Evolutionary conservation across 2,888 invertebrate genomes (phyloP).

Genomic region (Drosophila monieri): DNA sequence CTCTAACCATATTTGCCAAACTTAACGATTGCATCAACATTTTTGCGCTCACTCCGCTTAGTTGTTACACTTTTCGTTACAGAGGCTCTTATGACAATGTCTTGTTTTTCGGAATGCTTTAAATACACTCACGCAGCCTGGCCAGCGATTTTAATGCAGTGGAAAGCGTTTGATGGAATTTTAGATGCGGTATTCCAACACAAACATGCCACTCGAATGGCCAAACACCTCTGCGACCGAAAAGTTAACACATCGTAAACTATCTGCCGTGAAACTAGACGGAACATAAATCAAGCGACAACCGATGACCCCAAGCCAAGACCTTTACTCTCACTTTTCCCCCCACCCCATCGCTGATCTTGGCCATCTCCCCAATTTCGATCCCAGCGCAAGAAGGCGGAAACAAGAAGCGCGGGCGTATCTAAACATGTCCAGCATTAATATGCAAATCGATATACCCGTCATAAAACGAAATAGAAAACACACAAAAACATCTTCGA

Average conservation of each 20-base stretch:
- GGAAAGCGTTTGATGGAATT: conserved; percentile 68
- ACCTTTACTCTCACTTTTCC: conserved; percentile 71
- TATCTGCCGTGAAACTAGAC: conserved; percentile 35
- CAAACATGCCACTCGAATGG: conserved; percentile 24
- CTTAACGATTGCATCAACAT: conserved; percentile 74
- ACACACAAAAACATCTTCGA: conserved; percentile 53
- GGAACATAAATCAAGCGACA: conserved; percentile 64
- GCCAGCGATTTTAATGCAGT: conserved; percentile 69
- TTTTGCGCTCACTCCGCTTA: conserved; percentile 33
- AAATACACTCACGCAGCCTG: conserved; percentile 67
- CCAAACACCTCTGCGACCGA: conserved; percentile 47
- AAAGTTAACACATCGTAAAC: conserved; percentile 63
- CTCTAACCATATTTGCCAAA: conserved; percentile 76
- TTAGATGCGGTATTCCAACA: conserved; percentile 18
- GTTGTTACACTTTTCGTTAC: conserved; percentile 35
- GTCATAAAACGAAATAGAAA: conserved; percentile 65
- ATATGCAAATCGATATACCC: conserved; percentile 66
- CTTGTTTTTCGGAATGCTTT: conserved; percentile 48
- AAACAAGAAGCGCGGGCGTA: conserved; percentile 71
- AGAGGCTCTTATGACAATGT: conserved; percentile 66
- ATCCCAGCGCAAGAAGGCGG: conserved; percentile 40
- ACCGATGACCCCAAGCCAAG: conserved; percentile 46
- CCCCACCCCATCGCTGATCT: conserved; percentile 6
- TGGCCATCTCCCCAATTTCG: neutral
- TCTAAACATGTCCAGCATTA: conserved; percentile 64